Conservation (phyloP, 2,888 invertebrate genomes). For the Nesidiocoris tenuis region DNA sequence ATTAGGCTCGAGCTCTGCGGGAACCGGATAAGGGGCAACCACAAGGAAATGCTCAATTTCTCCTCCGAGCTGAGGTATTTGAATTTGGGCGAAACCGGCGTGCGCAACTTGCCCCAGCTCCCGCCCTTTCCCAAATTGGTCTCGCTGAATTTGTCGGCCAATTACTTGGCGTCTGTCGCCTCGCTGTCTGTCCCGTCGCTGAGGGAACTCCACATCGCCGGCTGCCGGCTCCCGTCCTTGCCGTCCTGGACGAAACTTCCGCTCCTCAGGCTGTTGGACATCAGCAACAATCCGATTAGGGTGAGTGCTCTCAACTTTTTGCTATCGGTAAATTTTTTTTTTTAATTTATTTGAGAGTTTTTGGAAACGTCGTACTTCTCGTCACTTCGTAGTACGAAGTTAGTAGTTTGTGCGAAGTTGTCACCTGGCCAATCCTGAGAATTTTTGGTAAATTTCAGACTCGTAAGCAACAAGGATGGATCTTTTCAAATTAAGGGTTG, state of each 20-base stretch:
- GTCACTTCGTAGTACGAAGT: too few species aligned
- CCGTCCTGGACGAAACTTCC: constrained; percentile 74
- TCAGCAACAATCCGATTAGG: constrained; percentile 79
- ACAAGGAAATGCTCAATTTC: constrained; percentile 84
- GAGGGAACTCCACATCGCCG: constrained; percentile 71
- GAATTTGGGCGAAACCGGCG: constrained; percentile 73
- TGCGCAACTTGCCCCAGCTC: constrained; percentile 73
- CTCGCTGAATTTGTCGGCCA: constrained; percentile 75
- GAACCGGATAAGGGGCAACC: constrained; percentile 79
- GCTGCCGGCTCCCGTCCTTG: constrained; percentile 73
- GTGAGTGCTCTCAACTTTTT: too few species aligned
- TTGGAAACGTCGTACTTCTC: too few species aligned
- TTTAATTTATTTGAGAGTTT: too few species aligned
- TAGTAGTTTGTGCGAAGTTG: too few species aligned
- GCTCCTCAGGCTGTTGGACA: constrained; percentile 71
- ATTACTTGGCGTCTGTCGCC: constrained; percentile 71
- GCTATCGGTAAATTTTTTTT: too few species aligned
- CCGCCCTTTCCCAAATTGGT: constrained; percentile 73
- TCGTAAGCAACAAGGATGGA: too few species aligned
- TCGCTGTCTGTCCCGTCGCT: constrained; percentile 57
- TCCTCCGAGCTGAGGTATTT: constrained; percentile 77
- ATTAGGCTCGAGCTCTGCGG: constrained; percentile 77
- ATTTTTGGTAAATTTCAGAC: too few species aligned
- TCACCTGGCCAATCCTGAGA: too few species aligned
- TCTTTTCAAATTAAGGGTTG: too few species aligned